Conservation (phyloP, 2,888 invertebrate genomes). For the Phymatocera aterrima region DNA sequence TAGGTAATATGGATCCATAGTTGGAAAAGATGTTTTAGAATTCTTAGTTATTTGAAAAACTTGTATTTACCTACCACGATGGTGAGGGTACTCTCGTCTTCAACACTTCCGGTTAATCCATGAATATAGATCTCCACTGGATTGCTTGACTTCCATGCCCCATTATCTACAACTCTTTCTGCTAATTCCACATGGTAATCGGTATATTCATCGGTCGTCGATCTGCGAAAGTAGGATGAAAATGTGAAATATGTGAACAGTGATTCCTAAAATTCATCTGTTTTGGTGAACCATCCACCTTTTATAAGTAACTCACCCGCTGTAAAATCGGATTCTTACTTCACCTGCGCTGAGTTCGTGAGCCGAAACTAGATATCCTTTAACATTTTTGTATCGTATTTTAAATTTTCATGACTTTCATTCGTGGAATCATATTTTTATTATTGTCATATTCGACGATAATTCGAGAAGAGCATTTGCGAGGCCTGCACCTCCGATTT, state of each 20-base stretch:
- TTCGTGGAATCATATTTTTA: too few relatives aligned
- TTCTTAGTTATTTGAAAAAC: background rate
- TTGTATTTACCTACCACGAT: background rate
- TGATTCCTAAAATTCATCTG: too few relatives aligned
- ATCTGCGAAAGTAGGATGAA: background rate
- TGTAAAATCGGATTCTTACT: background rate
- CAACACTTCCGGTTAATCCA: background rate
- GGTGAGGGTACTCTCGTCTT: background rate
- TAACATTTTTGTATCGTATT: background rate
- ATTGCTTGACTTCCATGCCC: background rate
- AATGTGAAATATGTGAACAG: background rate
- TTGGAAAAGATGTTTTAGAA: background rate
- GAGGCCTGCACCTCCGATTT: too few relatives aligned
- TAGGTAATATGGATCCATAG: background rate
- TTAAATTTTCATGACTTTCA: background rate
- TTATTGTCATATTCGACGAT: too few relatives aligned
- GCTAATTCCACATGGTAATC: background rate
- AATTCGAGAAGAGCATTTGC: too few relatives aligned
- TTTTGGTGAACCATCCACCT: too few relatives aligned
- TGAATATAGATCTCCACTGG: background rate
- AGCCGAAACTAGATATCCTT: background rate
- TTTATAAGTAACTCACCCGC: background rate
- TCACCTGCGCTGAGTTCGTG: background rate
- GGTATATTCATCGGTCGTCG: background rate
- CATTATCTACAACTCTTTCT: background rate